Evolutionary conservation across 2,113 vertebrate species (phyloP).

Genomic region (Burhinus oedicnemus): DNA sequence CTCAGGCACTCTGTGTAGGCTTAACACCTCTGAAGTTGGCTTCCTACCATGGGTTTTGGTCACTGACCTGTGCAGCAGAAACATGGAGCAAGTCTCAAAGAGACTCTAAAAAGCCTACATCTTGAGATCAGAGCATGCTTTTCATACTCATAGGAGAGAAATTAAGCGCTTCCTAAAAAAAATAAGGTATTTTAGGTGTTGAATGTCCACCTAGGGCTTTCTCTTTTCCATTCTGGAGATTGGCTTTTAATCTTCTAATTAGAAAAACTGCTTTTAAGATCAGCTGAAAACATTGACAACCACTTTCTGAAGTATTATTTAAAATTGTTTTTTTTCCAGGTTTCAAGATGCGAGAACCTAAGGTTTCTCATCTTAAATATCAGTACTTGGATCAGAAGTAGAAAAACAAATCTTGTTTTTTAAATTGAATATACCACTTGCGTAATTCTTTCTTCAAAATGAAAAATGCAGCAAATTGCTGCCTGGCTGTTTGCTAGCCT

Average conservation of each 20-base stretch:
- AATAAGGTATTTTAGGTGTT: not conserved
- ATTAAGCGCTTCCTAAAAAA: not conserved
- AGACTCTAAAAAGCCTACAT: not conserved
- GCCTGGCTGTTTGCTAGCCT: not conserved
- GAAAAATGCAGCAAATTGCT: fast-evolving
- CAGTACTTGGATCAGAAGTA: not conserved
- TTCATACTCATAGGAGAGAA: not conserved
- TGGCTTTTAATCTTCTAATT: not conserved
- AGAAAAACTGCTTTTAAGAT: not conserved
- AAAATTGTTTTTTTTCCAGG: not conserved
- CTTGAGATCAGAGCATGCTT: not conserved
- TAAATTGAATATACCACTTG: fast-evolving
- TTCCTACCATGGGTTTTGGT: not conserved
- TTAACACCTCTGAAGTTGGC: not conserved
- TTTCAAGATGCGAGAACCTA: not conserved
- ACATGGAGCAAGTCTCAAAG: not conserved
- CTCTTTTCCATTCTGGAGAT: not conserved
- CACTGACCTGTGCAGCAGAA: not conserved
- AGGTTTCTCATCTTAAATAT: not conserved
- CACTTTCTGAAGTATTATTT: not conserved
- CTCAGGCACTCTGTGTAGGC: not conserved
- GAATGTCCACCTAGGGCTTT: not conserved
- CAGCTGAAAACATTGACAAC: not conserved
- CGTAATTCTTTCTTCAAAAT: not conserved
- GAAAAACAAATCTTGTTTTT: not conserved